Percentiles rank a stretch among this genome's conserved stretches.
These are phyloP conservation scores for Echeneis naucrates DNA, from an alignment of 2,797 vertebrate species.

Conservation along the genomic window DNA sequence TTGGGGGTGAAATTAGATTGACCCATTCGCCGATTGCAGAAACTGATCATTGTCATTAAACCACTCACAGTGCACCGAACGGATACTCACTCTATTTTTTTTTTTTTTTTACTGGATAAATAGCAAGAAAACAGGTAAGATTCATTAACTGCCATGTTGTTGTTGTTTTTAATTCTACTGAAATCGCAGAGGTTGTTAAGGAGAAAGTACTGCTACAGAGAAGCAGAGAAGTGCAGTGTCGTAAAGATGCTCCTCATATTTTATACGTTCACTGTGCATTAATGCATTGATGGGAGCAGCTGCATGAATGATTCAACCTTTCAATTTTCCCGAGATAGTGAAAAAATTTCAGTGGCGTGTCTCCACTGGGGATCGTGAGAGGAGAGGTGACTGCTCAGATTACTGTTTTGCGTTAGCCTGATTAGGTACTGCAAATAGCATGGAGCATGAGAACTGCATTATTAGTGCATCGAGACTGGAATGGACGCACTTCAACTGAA, in stretches of 20 bases:
- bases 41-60: conserved; percentile 48
- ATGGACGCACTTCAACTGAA: background rate
- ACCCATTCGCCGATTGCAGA: conserved; percentile 48
- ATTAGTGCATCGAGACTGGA: background rate
- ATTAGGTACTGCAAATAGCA: conserved; percentile 31
- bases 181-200: background rate
- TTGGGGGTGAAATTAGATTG: conserved; percentile 53
- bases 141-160: background rate
- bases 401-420: conserved; percentile 22
- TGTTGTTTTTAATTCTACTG: no score
- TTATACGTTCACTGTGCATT: conserved; percentile 17
- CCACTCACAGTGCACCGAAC: conserved; percentile 5
- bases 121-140: conserved; percentile 27
- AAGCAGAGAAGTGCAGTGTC: background rate
- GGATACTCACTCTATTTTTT: background rate
- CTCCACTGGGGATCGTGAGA: background rate
- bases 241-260: conserved; percentile 4
- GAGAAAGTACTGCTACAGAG: background rate
- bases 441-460: conserved; percentile 11
- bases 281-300: conserved; percentile 10
- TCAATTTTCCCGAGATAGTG: background rate
- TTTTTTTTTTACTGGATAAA: conserved; percentile 10
- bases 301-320: background rate
- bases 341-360: background rate
- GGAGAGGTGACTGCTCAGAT: background rate